phyloP scores from a whole-genome alignment of 1,140 invertebrate genomes.

The Branchinecta lindahli region DNA sequence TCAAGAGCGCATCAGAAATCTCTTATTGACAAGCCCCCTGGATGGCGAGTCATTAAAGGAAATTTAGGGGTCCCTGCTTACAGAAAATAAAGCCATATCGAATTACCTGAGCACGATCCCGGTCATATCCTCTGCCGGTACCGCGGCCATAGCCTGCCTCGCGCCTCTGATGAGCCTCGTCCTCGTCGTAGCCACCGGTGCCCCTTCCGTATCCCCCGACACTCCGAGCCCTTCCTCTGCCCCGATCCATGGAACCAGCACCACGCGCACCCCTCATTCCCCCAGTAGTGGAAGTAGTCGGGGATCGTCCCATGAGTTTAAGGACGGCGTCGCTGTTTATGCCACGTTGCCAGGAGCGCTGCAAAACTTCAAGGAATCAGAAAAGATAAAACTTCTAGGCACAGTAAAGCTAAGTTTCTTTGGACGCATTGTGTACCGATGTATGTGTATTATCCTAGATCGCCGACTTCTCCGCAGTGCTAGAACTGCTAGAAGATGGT shows the following conservation, averaged over 20 bases:
- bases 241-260: slow-evolving; percentile 43
- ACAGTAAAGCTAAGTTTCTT: no score
- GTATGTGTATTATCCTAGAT: no score
- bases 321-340: slow-evolving; percentile 41
- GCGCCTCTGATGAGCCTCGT: slow-evolving; percentile 30
- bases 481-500: no score
- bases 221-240: slow-evolving; percentile 36
- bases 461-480: no score
- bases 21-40: no score
- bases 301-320: slow-evolving; percentile 30
- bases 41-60: no score
- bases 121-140: slow-evolving; percentile 26
- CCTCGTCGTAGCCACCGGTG: slow-evolving; percentile 38
- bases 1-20: no score
- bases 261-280: slow-evolving; percentile 31
- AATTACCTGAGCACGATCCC: slow-evolving; percentile 31
- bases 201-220: slow-evolving; percentile 39
- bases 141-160: slow-evolving; percentile 32
- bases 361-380: slow-evolving; percentile 23
- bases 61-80: no score
- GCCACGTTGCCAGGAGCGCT: slow-evolving; percentile 42
- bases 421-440: no score
- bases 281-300: slow-evolving; percentile 21
- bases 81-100: no score
- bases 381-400: background rate